Percentiles rank a stretch among this genome's conserved stretches.
phyloP scores from a whole-genome alignment of 92 coral and sea anemone genomes.

The Metridium senile region DNA sequence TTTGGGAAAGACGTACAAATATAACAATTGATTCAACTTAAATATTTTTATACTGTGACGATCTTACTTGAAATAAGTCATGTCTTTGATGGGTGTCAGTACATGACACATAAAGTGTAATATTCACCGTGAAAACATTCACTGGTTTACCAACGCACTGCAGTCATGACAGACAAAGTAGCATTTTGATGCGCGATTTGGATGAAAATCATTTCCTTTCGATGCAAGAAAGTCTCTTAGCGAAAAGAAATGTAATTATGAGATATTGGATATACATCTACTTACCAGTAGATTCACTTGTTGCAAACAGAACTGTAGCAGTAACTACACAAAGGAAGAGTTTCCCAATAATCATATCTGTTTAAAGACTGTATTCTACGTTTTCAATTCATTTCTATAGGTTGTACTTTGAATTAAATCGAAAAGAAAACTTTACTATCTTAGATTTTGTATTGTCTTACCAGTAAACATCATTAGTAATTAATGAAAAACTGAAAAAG shows the following conservation, averaged over 20 bases:
- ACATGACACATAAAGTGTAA: not conserved
- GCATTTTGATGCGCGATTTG: too few species aligned
- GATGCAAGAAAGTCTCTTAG: not conserved
- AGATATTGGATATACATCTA: not conserved
- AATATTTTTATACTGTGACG: too few species aligned
- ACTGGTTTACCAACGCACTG: not conserved
- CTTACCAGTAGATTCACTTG: not conserved
- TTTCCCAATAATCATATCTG: not conserved
- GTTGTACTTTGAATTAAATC: not conserved
- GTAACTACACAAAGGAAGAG: not conserved
- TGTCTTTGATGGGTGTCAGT: too few species aligned
- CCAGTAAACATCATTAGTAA: slow-evolving; percentile 16
- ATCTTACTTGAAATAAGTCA: too few species aligned
- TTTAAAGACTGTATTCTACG: not conserved
- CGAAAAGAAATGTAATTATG: not conserved
- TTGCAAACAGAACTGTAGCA: not conserved
- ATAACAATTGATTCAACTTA: too few species aligned
- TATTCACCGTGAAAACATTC: not conserved
- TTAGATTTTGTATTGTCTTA: not conserved
- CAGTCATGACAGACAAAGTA: not conserved
- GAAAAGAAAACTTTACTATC: not conserved
- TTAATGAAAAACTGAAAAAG: not conserved
- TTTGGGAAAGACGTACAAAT: too few species aligned
- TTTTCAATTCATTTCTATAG: not conserved
- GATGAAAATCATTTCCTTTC: not conserved